phyloP scores from a whole-genome alignment of 30 jellyfish, hydroid and myxozoan species.

The Cassiopea xamachana region DNA sequence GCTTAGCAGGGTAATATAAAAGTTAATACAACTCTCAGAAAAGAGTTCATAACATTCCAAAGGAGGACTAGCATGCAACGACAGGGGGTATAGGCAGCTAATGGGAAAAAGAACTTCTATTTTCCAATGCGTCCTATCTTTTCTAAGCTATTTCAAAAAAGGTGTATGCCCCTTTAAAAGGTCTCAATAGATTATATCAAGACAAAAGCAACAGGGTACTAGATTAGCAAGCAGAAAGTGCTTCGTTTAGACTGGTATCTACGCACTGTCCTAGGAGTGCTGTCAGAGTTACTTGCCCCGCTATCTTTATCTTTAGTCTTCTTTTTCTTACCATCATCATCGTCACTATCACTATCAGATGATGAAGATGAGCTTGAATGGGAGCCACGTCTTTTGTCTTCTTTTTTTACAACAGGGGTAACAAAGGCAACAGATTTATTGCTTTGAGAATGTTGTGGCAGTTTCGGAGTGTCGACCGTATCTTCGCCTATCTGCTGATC shows the following conservation, averaged over 20 bases:
- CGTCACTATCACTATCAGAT: not conserved
- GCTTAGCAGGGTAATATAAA: not conserved
- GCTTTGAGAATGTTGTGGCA: not conserved
- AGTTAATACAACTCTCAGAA: no score
- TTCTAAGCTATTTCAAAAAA: no score
- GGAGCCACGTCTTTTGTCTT: slow-evolving; percentile 34
- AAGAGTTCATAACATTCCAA: no score
- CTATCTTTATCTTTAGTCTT: not conserved
- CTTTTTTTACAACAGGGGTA: slow-evolving; percentile 63
- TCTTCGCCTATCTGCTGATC: not conserved
- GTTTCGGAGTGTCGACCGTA: not conserved
- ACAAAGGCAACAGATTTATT: slow-evolving; percentile 67
- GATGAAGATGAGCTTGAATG: slow-evolving; percentile 37
- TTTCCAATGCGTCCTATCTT: no score
- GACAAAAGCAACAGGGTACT: not conserved
- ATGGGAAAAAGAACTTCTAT: no score
- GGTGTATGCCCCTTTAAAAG: not conserved
- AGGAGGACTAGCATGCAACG: no score
- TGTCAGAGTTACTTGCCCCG: not conserved
- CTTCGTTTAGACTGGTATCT: slow-evolving; percentile 8
- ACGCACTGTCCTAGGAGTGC: not conserved
- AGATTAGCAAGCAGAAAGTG: slow-evolving; percentile 19
- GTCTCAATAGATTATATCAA: not conserved
- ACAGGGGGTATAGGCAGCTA: no score
- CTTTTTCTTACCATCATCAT: slow-evolving; percentile 23